Base-by-base conservation (phyloP, 2,797 vertebrate species). In the Eulemur rubriventer region DNA sequence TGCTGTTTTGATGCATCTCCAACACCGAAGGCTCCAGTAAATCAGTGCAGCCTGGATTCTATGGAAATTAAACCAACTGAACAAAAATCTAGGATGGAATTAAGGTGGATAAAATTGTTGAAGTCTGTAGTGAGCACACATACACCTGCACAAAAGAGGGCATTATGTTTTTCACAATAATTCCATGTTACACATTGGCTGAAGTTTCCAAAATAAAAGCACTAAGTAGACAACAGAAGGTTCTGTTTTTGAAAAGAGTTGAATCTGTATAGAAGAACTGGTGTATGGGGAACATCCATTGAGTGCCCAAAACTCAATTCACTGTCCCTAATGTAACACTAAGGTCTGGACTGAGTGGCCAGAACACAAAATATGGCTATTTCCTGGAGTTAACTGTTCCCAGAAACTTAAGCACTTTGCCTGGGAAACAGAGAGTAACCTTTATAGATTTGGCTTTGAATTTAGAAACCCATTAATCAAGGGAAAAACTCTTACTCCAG, bases 391-490 rank as follows among this genome's bases (percentile, higher is more conserved):
- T 69, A 69, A 57, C 75, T 82, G 22, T 70, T 59, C 46, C 35
- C 28, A 61, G 78, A 67, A 92, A 35, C 41, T 69, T 79, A 33
- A n/a, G 18, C 4, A 43, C 72, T 92, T 89, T 89, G 18, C 52
- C 41, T 73, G 22, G 35, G 46, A 73, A 95, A 69, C 3, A 91
- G 50, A 65, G 33, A 81, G 22, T 89, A 78, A 80, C 35, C n/a
- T 63, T 75, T 50, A 73, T 16, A 86, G 67, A 79, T 28, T 73
- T 90, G 72, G 38, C 22, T 67, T 96, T 96, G n/a, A 26, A 48
- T 89, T 96, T 87, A 94, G 43, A 96, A 94, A 78, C 33, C 33
- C 38, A 96, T 84, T 92, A 95, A 96, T 97, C 92, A 95, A 73
- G 18, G 61, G 28, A 78, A 52, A 92, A 52, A 30, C 79, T 96